phyloP scores from a whole-genome alignment of 1,140 invertebrate genomes.

The Drosophila mojavensis region DNA sequence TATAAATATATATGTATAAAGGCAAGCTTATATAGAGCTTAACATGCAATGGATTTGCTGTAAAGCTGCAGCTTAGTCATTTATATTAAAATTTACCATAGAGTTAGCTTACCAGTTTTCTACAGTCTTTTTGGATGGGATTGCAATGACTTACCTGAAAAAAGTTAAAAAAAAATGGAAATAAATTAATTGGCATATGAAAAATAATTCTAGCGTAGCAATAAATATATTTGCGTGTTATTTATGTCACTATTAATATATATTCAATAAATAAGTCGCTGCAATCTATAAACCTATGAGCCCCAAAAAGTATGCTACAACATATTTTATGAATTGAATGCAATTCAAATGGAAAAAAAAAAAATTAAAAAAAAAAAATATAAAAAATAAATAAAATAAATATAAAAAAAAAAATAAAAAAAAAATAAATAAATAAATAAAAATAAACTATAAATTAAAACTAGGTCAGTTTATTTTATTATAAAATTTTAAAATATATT shows the following conservation, averaged over 20 bases:
- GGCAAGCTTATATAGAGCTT: background rate
- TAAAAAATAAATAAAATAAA: too few species aligned
- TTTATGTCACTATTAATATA: background rate
- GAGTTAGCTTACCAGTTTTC: background rate
- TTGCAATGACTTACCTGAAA: background rate
- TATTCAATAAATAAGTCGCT: background rate
- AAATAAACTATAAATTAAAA: too few species aligned
- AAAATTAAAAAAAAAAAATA: too few species aligned
- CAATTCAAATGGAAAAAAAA: too few species aligned
- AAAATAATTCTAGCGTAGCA: background rate
- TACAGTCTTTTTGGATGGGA: too few species aligned
- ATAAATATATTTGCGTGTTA: background rate
- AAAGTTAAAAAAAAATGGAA: background rate
- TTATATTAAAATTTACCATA: too few species aligned
- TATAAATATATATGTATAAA: background rate
- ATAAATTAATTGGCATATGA: background rate
- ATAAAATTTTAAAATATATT: too few species aligned
- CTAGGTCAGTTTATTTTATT: too few species aligned
- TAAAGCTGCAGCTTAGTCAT: background rate
- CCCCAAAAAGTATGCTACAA: conserved; percentile 4
- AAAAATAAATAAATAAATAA: too few species aligned
- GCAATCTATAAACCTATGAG: background rate
- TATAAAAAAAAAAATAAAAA: too few species aligned
- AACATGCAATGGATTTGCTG: background rate
- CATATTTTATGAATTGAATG: background rate